A percentile compares a stretch with the other conserved stretches of the same genome.
Evolutionary conservation across 1,140 invertebrate species (phyloP).

Genomic region (Cotesia vestalis): DNA sequence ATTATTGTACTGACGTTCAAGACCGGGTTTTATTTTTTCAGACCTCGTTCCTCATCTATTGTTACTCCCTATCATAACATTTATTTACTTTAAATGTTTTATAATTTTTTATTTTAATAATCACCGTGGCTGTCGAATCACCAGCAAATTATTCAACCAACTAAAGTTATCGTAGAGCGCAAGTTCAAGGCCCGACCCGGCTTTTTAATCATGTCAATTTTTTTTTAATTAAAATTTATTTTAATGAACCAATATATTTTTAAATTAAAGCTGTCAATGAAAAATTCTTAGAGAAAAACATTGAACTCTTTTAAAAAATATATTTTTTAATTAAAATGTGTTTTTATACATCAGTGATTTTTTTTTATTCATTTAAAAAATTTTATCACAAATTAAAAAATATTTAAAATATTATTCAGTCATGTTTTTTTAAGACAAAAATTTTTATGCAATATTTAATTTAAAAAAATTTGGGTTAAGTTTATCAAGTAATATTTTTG

Average conservation of each 20-base stretch:
- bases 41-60: conserved; percentile 15
- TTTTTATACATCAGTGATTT: too few relatives aligned
- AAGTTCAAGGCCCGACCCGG: conserved; percentile 65
- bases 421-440: too few relatives aligned
- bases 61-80: background rate
- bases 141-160: conserved; percentile 26
- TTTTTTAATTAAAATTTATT: too few relatives aligned
- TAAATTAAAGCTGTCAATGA: background rate
- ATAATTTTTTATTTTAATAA: background rate
- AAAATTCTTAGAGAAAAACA: too few relatives aligned
- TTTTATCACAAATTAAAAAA: too few relatives aligned
- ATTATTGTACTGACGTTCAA: conserved; percentile 63
- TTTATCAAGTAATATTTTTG: too few relatives aligned
- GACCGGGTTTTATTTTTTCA: conserved; percentile 41
- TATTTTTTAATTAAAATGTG: background rate
- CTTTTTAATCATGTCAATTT: conserved; percentile 58
- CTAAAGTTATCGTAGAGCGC: conserved; percentile 58
- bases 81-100: background rate
- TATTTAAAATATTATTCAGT: too few relatives aligned
- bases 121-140: conserved; percentile 1
- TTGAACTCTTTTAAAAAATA: background rate
- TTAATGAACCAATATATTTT: background rate
- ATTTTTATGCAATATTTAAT: too few relatives aligned
- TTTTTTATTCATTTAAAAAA: too few relatives aligned
- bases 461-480: too few relatives aligned